phyloP scores from a whole-genome alignment of 2,888 invertebrate species.

The Drepanosiphum platanoidis region DNA sequence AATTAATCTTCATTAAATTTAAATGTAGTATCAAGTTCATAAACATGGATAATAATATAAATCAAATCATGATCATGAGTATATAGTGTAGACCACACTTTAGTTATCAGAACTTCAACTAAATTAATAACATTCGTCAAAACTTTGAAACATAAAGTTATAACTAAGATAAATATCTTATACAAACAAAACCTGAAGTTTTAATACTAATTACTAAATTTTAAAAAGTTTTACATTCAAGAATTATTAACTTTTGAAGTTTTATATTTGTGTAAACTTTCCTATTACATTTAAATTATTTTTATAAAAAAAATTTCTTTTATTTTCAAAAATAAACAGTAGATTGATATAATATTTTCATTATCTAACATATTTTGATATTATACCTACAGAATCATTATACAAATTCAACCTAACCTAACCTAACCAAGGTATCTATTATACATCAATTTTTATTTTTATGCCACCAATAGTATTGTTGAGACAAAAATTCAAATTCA shows the following conservation, averaged over 20 bases:
- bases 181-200: slow-evolving; percentile 32
- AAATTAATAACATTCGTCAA: slow-evolving; percentile 45
- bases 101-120: slow-evolving; percentile 38
- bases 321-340: neutral
- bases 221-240: slow-evolving; percentile 20
- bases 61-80: slow-evolving; percentile 30
- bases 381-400: too few relatives aligned
- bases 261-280: neutral
- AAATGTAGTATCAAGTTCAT: slow-evolving; percentile 35
- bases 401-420: too few relatives aligned
- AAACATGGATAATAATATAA: slow-evolving; percentile 31
- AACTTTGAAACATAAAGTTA: slow-evolving; percentile 37
- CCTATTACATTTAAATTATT: slow-evolving; percentile 2
- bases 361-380: neutral
- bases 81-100: slow-evolving; percentile 5
- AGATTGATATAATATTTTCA: slow-evolving; percentile 6
- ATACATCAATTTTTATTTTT: too few relatives aligned
- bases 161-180: slow-evolving; percentile 37
- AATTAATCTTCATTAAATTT: slow-evolving; percentile 36
- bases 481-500: slow-evolving; percentile 15
- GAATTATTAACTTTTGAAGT: neutral
- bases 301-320: neutral
- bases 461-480: too few relatives aligned
- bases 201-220: slow-evolving; percentile 29
- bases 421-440: too few relatives aligned